Base-by-base conservation (phyloP, 2,113 vertebrate species). In the Etia nguti region DNA sequence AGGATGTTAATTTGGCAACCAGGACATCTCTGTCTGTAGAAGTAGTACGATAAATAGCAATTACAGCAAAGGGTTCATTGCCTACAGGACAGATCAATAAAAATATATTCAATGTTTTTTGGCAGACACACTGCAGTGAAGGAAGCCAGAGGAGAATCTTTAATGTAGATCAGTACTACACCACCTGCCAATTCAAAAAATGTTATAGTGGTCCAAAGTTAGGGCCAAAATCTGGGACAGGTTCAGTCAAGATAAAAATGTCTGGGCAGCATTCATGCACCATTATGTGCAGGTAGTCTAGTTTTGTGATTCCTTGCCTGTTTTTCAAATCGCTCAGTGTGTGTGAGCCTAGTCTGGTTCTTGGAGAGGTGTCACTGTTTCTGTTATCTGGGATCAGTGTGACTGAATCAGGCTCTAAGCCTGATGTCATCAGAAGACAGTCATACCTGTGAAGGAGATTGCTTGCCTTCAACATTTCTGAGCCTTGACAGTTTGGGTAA, bases 401-500 rank as follows among this genome's bases (percentile, higher is more conserved):
- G 22, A 73, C 38, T 12, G 22, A 73, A 46, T 3, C 38, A 26
- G 68, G 38, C 68, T 46, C 22, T 26, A 10, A 46, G 16, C 38
- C 13, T 6, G 68, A 4, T 73, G 38, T 73, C 22, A 73, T 73
- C 8, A 46, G 22, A 24, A 0, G 8, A 73, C n/a, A 43, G 12
- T 0, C n/a, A 24, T 43, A 0, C 41, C 65, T 70, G 65, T 73
- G 38, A 10, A 73, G 65, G 65, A 62, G 31, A 0, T 36, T 62
- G 2, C 1, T 15, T 26, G 24, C 4, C 24, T 57, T 26, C 55
- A 26, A 57, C 18, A 62, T 62, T 62, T 62, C 59, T 62, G 31
- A 62, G 31, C 4, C 18, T 36, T 10, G 1, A 62, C 31, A 68
- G 11, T 68, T 68, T 41, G 3, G 36, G 11, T 12, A 12, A 12